Conservation (phyloP, 2,888 invertebrate species). For the Koerneria pararmatus region DNA sequence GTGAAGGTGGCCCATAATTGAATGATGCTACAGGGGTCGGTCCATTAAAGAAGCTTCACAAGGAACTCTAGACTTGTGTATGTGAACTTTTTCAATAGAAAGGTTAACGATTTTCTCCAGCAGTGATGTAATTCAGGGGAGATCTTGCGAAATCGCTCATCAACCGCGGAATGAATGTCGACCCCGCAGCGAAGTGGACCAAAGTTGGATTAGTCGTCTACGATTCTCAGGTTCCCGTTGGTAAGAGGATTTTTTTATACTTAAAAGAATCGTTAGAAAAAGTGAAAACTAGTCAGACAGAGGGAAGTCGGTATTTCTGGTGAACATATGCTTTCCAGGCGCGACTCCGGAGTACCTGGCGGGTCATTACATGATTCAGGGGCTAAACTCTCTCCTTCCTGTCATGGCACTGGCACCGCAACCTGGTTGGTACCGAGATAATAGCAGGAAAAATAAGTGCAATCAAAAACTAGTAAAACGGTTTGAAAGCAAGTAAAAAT, state of each 20-base stretch:
- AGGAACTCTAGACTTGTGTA: no score
- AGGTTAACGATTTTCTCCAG: no score
- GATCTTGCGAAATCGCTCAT: constrained; percentile 73
- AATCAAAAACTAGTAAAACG: no score
- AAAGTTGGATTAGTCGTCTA: constrained; percentile 91
- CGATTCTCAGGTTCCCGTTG: constrained; percentile 89
- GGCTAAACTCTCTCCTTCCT: constrained; percentile 81
- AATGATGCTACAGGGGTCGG: no score
- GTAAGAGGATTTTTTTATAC: constrained; percentile 64
- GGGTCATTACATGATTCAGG: constrained; percentile 87
- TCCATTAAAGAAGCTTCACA: no score
- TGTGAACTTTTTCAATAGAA: no score
- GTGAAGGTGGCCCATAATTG: no score
- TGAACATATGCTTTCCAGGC: constrained; percentile 55
- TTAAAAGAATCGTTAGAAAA: not conserved
- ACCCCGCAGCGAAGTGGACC: constrained; percentile 96
- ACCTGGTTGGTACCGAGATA: no score
- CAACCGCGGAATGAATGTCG: constrained; percentile 91
- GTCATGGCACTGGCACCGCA: constrained; percentile 96
- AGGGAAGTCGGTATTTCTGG: no score
- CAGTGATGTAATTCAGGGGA: constrained; percentile 32
- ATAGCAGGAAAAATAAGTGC: no score
- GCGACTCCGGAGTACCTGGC: constrained; percentile 98
- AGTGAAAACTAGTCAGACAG: not conserved
- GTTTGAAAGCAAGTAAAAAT: no score